Base-by-base conservation (phyloP, 2,113 vertebrate species). In the Microtus richardsoni region DNA sequence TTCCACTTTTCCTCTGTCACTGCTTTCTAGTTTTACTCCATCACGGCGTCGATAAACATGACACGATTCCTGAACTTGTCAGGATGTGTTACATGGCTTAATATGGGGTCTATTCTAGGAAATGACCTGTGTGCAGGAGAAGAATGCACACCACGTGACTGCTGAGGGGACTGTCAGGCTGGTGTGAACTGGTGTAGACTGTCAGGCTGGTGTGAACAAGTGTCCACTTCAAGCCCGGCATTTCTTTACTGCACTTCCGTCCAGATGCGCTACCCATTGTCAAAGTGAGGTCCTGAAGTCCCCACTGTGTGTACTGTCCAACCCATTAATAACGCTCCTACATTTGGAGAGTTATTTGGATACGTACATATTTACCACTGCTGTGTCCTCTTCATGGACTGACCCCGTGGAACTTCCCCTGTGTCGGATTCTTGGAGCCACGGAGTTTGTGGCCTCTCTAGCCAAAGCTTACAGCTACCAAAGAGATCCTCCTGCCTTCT, bases 401-500 rank as follows among this genome's bases (percentile, higher is more conserved):
- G 54, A 80, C 12, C 64, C 14, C 3, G 19, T 12, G 47, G 89
- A 71, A 33, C 12, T 74, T 68, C 82, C 84, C 22, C 83, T 44
- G 14, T 1, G 39, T 47, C 52, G 17, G 28, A 2, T 96, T 87
- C 82, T 68, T 82, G n/a, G 68, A 83, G 17, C 54, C 10, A 21
- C 3, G 1, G 3, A 80, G 71, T 33, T 47, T 3, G 78, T 0
- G 3, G 49, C 60, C 49, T 91, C 74, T 75, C 41, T 36, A 93
- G 80, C 22, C 74, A 91, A 87, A 64, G 49, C 47, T 60, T 83
- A n/a, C 0, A 64, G 19, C 24, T 66, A 62, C 49, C 85, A 84
- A n/a, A 39, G 92, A 92, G 80, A 71, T 52, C 82, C 24, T 74
- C 62, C 74, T 73, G 79, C 71, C 85, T 54, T 58, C 83, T 89